Evolutionary conservation across 2,113 vertebrate genomes (phyloP), one percentile per base, ranked within the genome.

Genomic region (Saguinus imperator): DNA sequence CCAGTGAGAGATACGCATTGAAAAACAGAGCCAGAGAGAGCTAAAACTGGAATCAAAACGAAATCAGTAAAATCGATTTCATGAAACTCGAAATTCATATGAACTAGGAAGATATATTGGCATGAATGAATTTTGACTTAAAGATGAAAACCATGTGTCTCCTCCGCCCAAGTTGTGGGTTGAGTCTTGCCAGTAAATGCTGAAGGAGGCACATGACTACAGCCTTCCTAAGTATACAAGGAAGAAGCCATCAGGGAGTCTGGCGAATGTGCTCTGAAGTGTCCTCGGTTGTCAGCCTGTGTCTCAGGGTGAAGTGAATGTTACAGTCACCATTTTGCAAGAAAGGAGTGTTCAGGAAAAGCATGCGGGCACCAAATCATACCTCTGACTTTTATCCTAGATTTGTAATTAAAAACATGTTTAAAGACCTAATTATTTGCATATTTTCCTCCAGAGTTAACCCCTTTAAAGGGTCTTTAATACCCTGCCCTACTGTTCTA

Each of bases 401-500:
- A 94, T 92, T 97, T 87, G 55, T 98, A 98, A 98, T 98, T 97
- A 98, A 98, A 98, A 98, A 96, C 98, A 99, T 90, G 97, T 97
- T 98, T 96, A 97, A 98, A 97, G 97, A 97, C 95, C 96, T 98
- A 98, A 98, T 98, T 99, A 98, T 98, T 98, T 99, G 98, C 98
- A 98, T 99, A 98, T 98, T 98, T 98, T 98, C 95, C 98, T 98
- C 98, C 98, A 94, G 98, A 98, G 98, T 98, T 98, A 98, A 98
- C 98, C 98, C 98, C 98, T 98, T 98, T 98, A 98, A 98, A 98
- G 98, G 98, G 93, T 97, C 91, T 98, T 98, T 98, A 98, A 98
- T 98, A 98, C 98, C 98, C 98, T 98, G 98, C 98, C 98, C 98
- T 98, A 98, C 98, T 98, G 98, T 99, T 99, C 98, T 98, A 98